Evolutionary conservation across 2,113 vertebrate species (phyloP).

Genomic region (Lontra canadensis): DNA sequence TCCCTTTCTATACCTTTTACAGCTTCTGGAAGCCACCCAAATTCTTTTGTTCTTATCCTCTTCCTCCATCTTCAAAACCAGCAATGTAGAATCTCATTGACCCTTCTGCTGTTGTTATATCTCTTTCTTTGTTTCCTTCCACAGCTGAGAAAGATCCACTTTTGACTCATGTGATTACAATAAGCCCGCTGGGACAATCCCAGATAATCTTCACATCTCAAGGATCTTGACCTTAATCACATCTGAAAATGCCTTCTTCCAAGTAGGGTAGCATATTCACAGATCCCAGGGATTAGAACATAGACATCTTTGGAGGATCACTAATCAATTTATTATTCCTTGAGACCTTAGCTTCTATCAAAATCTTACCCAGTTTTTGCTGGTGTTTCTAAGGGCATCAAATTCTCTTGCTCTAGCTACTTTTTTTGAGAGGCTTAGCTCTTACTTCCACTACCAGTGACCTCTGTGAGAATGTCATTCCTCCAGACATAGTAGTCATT

Average conservation of each 20-base stretch:
- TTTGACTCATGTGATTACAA: not conserved
- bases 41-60: not conserved
- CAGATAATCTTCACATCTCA: not conserved
- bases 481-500: not conserved
- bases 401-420: not conserved
- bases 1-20: not conserved
- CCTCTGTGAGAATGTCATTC: not conserved
- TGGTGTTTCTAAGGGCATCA: not conserved
- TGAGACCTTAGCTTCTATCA: not conserved
- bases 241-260: not conserved
- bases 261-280: not conserved
- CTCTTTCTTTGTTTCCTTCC: not conserved
- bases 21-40: not conserved
- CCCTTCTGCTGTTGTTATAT: not conserved
- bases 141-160: not conserved
- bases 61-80: not conserved
- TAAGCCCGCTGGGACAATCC: not conserved
- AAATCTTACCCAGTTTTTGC: not conserved
- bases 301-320: not conserved
- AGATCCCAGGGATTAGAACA: not conserved
- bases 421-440: not conserved
- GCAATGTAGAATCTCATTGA: not conserved
- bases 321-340: not conserved
- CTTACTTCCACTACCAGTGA: not conserved
- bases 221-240: not conserved